phyloP scores from a whole-genome alignment of 2,888 invertebrate species.

The Tanytarsus gracilentus region DNA sequence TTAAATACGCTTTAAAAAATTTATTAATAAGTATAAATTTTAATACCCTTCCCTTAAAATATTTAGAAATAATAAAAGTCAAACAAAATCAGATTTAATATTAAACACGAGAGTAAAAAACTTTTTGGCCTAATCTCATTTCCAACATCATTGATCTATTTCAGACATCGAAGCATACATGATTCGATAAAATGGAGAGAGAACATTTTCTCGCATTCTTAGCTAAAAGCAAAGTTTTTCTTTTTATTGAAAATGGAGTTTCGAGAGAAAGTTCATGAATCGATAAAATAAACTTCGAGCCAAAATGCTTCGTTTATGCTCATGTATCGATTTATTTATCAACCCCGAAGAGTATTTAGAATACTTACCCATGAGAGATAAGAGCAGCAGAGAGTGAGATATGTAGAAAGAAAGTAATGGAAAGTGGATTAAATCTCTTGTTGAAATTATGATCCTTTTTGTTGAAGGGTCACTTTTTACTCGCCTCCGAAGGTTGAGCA shows the following conservation, averaged over 20 bases:
- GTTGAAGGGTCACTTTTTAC: conserved; percentile 1
- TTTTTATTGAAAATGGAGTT: conserved; percentile 15
- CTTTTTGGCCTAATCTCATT: too few species aligned
- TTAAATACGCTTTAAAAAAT: too few species aligned
- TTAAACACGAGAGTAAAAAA: too few species aligned
- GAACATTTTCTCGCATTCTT: not conserved
- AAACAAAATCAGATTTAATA: too few species aligned
- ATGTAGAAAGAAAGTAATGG: not conserved
- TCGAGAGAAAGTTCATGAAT: not conserved
- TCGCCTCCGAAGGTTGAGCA: not conserved
- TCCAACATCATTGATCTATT: too few species aligned
- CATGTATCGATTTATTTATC: conserved; percentile 11
- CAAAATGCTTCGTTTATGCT: conserved; percentile 2
- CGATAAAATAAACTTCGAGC: conserved; percentile 10
- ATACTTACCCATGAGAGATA: not conserved
- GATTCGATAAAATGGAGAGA: conserved; percentile 2
- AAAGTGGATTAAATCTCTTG: conserved; percentile 4
- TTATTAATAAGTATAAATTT: too few species aligned
- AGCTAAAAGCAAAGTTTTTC: conserved; percentile 10
- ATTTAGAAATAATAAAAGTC: too few species aligned
- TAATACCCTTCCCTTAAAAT: too few species aligned
- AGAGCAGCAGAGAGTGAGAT: not conserved
- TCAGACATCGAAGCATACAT: too few species aligned
- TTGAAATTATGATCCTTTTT: conserved; percentile 11
- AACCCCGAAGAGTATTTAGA: not conserved